phyloP scores from a whole-genome alignment of 2,797 vertebrate genomes.

The Pristis pectinata region DNA sequence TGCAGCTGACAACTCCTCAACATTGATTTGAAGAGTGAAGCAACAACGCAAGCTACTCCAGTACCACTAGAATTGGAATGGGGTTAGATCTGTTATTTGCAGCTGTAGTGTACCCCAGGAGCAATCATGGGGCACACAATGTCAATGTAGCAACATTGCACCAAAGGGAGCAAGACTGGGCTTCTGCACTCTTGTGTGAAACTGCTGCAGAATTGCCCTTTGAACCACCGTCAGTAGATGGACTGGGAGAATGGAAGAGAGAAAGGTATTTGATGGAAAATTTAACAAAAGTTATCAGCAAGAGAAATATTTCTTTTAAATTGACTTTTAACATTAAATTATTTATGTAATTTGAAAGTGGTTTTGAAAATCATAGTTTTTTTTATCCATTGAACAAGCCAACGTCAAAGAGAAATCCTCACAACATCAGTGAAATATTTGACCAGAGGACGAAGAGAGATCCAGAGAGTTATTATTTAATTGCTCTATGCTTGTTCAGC shows the following conservation, averaged over 20 bases:
- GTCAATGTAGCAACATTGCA: not conserved
- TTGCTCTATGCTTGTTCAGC: not conserved
- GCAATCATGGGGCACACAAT: not conserved
- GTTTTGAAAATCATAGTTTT: not conserved
- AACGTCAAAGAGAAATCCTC: not conserved
- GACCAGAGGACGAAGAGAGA: not conserved
- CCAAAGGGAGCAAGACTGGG: not conserved
- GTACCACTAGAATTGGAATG: not conserved
- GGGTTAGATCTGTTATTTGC: not conserved
- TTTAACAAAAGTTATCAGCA: not conserved
- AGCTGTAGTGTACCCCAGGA: not conserved
- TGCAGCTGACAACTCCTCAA: not conserved
- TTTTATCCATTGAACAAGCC: not conserved
- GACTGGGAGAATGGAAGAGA: not conserved
- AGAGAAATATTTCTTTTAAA: not conserved
- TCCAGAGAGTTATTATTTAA: not conserved
- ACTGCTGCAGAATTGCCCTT: not conserved
- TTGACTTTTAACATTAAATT: not conserved
- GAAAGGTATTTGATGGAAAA: not conserved
- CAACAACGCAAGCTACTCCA: not conserved
- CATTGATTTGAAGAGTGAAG: not conserved
- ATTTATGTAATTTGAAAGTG: not conserved
- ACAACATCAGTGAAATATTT: not conserved
- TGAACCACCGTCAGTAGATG: not conserved
- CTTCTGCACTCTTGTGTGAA: not conserved